Conservation (phyloP, 2,113 vertebrate genomes). For the Cynoglossus semilaevis region DNA sequence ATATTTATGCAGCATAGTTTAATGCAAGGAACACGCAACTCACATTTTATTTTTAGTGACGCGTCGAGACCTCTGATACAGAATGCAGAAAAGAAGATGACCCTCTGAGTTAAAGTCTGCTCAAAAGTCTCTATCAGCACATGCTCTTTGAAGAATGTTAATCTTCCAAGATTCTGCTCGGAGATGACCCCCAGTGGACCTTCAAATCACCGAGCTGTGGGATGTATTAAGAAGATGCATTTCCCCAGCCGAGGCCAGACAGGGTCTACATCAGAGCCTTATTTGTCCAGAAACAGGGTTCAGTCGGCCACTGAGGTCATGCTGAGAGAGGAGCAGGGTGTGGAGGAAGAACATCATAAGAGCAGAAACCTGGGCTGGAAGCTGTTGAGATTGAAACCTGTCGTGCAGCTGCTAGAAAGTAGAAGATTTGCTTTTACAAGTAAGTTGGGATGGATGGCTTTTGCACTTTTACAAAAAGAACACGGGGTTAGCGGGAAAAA, state of each 20-base stretch:
- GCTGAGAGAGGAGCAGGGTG: slow-evolving; percentile 24
- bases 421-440: slow-evolving; percentile 35
- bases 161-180: slow-evolving; percentile 2
- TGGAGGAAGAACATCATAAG: slow-evolving; percentile 36
- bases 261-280: slow-evolving; percentile 46
- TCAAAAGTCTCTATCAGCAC: slow-evolving; percentile 33
- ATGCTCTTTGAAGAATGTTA: slow-evolving; percentile 19
- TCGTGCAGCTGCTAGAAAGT: slow-evolving; percentile 17
- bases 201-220: slow-evolving; percentile 19
- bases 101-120: slow-evolving; percentile 18
- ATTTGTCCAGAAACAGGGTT: slow-evolving; percentile 50
- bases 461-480: slow-evolving; percentile 22
- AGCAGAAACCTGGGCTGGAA: slow-evolving; percentile 25
- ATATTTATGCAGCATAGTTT: not conserved
- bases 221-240: slow-evolving; percentile 28
- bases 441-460: slow-evolving; percentile 31
- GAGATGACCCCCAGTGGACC: slow-evolving; percentile 11
- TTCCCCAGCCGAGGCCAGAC: not conserved
- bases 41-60: not conserved
- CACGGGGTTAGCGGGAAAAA: slow-evolving; percentile 2
- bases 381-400: slow-evolving; percentile 32
- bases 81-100: not conserved
- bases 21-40: no score
- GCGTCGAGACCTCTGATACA: not conserved
- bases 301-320: slow-evolving; percentile 27